Base-by-base conservation (phyloP, 1,140 invertebrate genomes). In the Myzus persicae region DNA sequence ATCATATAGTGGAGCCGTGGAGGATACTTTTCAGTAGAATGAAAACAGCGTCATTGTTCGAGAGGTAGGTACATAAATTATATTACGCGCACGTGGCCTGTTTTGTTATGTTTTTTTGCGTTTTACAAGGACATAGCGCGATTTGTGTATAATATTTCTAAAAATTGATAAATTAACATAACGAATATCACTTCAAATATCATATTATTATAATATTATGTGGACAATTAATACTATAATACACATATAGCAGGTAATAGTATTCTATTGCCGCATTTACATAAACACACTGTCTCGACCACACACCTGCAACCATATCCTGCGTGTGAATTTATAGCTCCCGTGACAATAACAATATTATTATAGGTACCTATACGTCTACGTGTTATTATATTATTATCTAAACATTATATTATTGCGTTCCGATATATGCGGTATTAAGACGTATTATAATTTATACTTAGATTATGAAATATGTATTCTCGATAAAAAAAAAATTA, bases 121-220 rank as follows among this genome's bases (percentile, higher is more conserved):
- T 76, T 76, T 76, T 76, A 76, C 59, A 76, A 76, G 59, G 59
- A 76, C 59, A n/a, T 36, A 14, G 59, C 31, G 59, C 4, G 31
- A n/a, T 67, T n/a, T n/a, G 31, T 76, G 59, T n/a, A 76, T 76
- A 76, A 76, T 76, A 76, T 76, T 76, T 76, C n/a, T 76, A 76
- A 76, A n/a, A 76, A 76, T 76, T 76, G 59, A 76, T 76, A 76
- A 76, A 76, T 76, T 76, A 76, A 76, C 59, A 76, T 76, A 76
- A 31, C 31, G 59, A 76, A 76, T 76, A 76, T 76, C 59, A 18
- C 59, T n/a, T 76, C 31, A 76, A n/a, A 76, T 67, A n/a, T 76
- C 59, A 76, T 76, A 76, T 76, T 76, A 76, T 76, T 76, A 76
- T 36, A 76, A 76, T 76, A 36, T 76, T 76, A 76, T 76, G n/a